phyloP scores from a whole-genome alignment of 2,888 invertebrate genomes.

The Metopia argyrocephala region DNA sequence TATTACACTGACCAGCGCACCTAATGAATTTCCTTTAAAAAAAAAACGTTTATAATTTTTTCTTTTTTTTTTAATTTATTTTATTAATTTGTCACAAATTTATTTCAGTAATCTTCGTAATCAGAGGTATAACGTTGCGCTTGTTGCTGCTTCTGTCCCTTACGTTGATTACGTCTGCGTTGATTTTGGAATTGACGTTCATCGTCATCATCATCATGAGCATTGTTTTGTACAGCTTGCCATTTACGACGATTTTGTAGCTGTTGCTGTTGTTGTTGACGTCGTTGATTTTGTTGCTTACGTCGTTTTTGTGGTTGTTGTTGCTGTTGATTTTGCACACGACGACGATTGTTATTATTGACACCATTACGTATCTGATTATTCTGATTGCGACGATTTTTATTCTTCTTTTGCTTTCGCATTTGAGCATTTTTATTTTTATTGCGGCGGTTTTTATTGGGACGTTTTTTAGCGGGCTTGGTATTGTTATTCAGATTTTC shows the following conservation, averaged over 20 bases:
- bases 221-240: neutral
- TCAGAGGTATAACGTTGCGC: constrained; percentile 38
- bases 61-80: too few species aligned
- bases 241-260: neutral
- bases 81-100: too few species aligned
- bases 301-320: constrained; percentile 42
- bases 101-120: constrained; percentile 19
- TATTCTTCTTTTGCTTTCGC: neutral
- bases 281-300: constrained; percentile 14
- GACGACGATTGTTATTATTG: constrained; percentile 1
- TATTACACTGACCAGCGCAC: too few species aligned
- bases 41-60: too few species aligned
- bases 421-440: constrained; percentile 9
- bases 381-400: constrained; percentile 19
- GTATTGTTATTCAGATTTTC: neutral
- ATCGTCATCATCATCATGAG: neutral
- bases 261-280: constrained; percentile 24
- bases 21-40: too few species aligned
- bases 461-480: constrained; percentile 33
- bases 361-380: constrained; percentile 15
- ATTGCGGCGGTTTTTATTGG: constrained; percentile 52
- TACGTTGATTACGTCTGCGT: constrained; percentile 47
- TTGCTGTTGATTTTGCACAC: constrained; percentile 13
- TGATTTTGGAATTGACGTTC: constrained; percentile 43
- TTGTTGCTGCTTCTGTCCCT: constrained; percentile 24